These are phyloP conservation scores for Dorcus parallelipipedus DNA, from an alignment of 2,888 invertebrate genomes.

Conservation along the genomic window DNA sequence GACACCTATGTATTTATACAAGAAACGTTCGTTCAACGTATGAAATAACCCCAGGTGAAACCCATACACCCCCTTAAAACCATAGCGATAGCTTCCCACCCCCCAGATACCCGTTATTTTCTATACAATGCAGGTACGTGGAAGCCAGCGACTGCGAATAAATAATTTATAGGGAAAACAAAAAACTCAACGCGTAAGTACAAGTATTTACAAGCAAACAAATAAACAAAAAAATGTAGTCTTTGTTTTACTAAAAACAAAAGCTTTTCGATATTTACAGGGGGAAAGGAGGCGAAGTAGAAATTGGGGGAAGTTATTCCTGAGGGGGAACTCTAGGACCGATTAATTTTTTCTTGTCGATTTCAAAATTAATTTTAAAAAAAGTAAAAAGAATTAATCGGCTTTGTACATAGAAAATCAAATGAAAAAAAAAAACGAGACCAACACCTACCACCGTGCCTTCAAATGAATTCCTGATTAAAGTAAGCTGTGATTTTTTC, in stretches of 20 bases:
- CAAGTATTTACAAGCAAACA: background rate
- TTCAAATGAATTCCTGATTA: too few relatives aligned
- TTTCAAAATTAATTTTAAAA: too few relatives aligned
- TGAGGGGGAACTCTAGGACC: too few relatives aligned
- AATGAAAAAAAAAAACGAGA: too few relatives aligned
- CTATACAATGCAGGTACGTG: constrained; percentile 41
- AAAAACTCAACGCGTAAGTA: background rate
- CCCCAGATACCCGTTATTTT: constrained; percentile 30
- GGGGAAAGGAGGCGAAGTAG: background rate
- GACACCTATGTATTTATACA: too few relatives aligned
- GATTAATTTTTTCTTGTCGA: too few relatives aligned
- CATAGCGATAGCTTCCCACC: constrained; percentile 4
- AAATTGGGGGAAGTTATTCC: background rate
- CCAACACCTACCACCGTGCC: constrained; percentile 1
- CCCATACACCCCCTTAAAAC: background rate
- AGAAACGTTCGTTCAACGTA: background rate
- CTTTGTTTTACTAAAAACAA: too few relatives aligned
- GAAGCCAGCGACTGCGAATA: constrained; percentile 29
- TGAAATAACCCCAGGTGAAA: background rate
- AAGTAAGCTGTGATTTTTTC: too few relatives aligned
- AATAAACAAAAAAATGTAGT: background rate
- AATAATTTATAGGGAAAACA: constrained; percentile 2
- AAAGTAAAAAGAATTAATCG: too few relatives aligned
- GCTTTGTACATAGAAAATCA: too few relatives aligned
- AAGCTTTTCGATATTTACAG: constrained; percentile 3